These are phyloP conservation scores for Aelia acuminata DNA, from an alignment of 2,888 invertebrate genomes.

Conservation along the genomic window DNA sequence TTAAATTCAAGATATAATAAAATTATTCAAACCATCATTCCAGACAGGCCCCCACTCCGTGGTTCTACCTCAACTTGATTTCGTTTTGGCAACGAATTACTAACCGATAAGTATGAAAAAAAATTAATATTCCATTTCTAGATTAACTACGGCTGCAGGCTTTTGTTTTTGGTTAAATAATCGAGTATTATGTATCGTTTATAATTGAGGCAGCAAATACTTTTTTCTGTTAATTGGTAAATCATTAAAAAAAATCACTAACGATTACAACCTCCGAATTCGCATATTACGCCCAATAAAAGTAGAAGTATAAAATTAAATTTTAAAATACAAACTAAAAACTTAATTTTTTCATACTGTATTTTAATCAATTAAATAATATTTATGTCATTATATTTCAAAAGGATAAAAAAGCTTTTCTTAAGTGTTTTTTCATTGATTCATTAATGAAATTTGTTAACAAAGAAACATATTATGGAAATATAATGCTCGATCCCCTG, in stretches of 20 bases:
- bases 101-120: neutral
- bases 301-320: neutral
- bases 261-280: neutral
- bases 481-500: neutral
- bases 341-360: neutral
- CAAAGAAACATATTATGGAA: neutral
- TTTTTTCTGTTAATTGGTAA: too few relatives aligned
- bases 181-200: neutral
- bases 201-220: neutral
- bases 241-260: too few relatives aligned
- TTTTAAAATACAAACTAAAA: neutral
- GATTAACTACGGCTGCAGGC: neutral
- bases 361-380: too few relatives aligned
- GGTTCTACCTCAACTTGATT: constrained; percentile 15
- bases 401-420: too few relatives aligned
- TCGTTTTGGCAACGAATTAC: neutral
- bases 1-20: neutral
- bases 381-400: too few relatives aligned
- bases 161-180: constrained; percentile 19
- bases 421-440: too few relatives aligned
- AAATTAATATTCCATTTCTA: neutral
- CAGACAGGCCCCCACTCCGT: neutral
- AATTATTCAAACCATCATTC: constrained; percentile 3
- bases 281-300: neutral
- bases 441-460: too few relatives aligned